Base-by-base conservation (phyloP, 2,797 vertebrate genomes). In the Prionace glauca region DNA sequence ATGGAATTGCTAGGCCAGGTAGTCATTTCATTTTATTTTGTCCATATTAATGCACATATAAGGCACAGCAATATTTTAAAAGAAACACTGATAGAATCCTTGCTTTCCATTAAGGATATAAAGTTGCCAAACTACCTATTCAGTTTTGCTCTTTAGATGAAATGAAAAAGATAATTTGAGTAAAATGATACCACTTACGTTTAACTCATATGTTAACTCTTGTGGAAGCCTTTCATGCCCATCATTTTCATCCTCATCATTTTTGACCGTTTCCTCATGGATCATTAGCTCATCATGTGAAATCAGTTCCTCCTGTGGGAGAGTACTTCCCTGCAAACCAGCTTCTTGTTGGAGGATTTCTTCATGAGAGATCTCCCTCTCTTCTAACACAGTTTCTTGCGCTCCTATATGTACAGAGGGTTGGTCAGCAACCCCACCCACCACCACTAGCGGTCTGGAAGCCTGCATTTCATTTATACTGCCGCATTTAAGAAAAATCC, bases 241-340 rank as follows among this genome's bases (percentile, higher is more conserved):
- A 96, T 99, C 98, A 96, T 98, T 97, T 96, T 98, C 98, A 96
- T 98, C 98, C 96, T 98, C 98, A 95, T 98, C 98, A 96, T 98
- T 99, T 97, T 99, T 99, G 96, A 98, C 98, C 32, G 98, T 98
- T 97, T 99, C 98, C 97, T 99, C 99, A 96, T 99, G 99, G 97
- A 99, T 99, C 98, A 99, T 99, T 96, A 99, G 98, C 97, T 99
- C 99, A 97, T 99, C 98, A 10, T 99, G 98, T 96, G 99, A 98
- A 96, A 99, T 98, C 97, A 99, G 98, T 96, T 99, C 98, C 65
- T 99, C 99, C 45, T 98, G 98, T 86, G 98, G 98, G 97, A 99
- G 97, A 5, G 98, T 98, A 96, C 97, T 98, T 95, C 97, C 98
- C 36, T 98, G 98, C 97, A 99, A 97, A 96, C 98, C 98, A 60